phyloP scores from a whole-genome alignment of 1,140 invertebrate species.

The Drosophila tristis region DNA sequence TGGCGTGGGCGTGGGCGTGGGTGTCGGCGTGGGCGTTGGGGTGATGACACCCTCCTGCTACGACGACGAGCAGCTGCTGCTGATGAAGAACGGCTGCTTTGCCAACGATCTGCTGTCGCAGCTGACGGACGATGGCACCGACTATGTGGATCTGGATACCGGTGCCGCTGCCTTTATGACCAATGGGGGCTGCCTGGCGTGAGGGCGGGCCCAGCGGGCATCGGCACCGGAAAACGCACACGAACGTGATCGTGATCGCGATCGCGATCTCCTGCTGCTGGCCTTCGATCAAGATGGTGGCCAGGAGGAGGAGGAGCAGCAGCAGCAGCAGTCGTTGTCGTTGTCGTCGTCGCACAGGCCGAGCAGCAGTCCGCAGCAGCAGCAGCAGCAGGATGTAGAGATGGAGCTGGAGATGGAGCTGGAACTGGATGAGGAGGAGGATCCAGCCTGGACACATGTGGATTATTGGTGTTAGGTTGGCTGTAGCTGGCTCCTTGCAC shows the following conservation, averaged over 20 bases:
- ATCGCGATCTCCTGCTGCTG: slow-evolving; percentile 63
- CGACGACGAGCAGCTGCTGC: slow-evolving; percentile 68
- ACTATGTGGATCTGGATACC: slow-evolving; percentile 80
- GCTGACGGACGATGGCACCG: slow-evolving; percentile 62
- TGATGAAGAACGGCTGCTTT: slow-evolving; percentile 74
- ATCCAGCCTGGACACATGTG: slow-evolving; percentile 67
- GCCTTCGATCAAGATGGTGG: slow-evolving; percentile 37
- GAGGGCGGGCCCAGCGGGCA: slow-evolving; percentile 61
- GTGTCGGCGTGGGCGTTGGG: slow-evolving; percentile 42
- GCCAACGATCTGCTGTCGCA: slow-evolving; percentile 70
- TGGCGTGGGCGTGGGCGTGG: slow-evolving; percentile 39
- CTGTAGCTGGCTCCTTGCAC: too few relatives aligned
- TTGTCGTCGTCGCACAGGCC: slow-evolving; percentile 5
- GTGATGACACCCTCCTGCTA: slow-evolving; percentile 64
- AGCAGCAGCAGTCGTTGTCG: too few relatives aligned
- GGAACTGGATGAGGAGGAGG: slow-evolving; percentile 46
- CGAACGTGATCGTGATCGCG: slow-evolving; percentile 34
- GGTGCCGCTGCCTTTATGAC: slow-evolving; percentile 73
- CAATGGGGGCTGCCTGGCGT: slow-evolving; percentile 81
- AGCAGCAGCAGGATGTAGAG: slow-evolving; percentile 44
- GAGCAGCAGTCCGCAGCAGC: slow-evolving; percentile 34
- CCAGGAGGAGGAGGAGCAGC: slow-evolving; percentile 31
- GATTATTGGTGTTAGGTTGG: slow-evolving; percentile 69
- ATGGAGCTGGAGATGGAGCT: slow-evolving; percentile 48
- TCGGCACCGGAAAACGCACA: slow-evolving; percentile 7